These are phyloP conservation scores for Tadarida brasiliensis DNA, from an alignment of 2,797 vertebrate genomes.

Conservation along the genomic window DNA sequence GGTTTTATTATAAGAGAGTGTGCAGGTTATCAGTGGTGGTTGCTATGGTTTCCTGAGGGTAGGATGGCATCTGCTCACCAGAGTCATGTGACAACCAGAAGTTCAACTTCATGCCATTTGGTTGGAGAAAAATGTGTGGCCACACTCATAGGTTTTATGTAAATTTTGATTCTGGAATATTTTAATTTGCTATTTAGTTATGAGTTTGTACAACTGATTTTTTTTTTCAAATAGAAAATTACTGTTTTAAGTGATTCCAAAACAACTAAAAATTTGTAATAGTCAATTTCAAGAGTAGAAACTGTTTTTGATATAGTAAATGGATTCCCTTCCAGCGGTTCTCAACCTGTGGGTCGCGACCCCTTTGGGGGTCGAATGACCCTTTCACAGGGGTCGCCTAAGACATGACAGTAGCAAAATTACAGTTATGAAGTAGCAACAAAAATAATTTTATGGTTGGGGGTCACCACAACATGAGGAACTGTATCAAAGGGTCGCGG, in stretches of 20 bases:
- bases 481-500: too few species aligned
- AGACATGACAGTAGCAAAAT: too few species aligned
- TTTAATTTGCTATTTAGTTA: constrained; percentile 9
- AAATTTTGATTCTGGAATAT: constrained; percentile 16
- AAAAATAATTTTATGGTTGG: too few species aligned
- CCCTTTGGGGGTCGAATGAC: too few species aligned
- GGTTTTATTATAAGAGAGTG: neutral
- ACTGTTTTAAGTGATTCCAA: neutral
- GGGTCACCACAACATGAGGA: too few species aligned
- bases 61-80: neutral
- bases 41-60: neutral
- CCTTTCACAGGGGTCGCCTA: too few species aligned
- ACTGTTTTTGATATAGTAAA: neutral
- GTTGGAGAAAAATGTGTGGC: neutral
- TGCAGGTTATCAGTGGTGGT: fast-evolving
- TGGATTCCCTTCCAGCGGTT: too few species aligned
- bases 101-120: neutral
- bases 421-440: too few species aligned
- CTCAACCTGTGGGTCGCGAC: too few species aligned
- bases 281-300: neutral
- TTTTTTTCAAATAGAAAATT: neutral
- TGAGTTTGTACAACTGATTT: neutral
- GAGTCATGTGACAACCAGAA: neutral
- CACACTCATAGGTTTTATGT: neutral
- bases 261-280: neutral